Evolutionary conservation across 2,888 invertebrate species (phyloP).

Genomic region (Sylvicola fuscatus): DNA sequence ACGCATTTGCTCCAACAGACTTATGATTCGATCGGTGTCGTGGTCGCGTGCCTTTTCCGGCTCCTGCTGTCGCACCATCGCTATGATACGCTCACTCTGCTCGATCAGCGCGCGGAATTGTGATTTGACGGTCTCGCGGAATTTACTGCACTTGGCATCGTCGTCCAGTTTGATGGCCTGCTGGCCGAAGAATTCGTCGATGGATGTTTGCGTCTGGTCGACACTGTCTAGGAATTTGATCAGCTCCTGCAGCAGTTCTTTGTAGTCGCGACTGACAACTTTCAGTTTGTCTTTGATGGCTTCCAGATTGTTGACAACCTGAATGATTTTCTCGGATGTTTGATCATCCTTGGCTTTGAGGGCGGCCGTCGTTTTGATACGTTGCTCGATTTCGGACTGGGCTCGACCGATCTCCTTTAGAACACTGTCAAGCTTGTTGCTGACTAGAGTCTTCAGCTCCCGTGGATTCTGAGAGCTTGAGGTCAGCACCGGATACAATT

Average conservation of each 20-base stretch:
- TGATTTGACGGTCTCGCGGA: constrained; percentile 38
- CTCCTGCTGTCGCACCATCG: constrained; percentile 48
- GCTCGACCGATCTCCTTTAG: constrained; percentile 39
- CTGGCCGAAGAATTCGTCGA: constrained; percentile 32
- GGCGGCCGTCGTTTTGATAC: constrained; percentile 42
- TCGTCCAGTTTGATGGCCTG: constrained; percentile 2
- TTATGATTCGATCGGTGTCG: constrained; percentile 46
- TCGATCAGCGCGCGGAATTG: constrained; percentile 40
- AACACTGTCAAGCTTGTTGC: constrained; percentile 32
- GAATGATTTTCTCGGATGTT: constrained; percentile 30
- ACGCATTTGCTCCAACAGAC: constrained; percentile 36
- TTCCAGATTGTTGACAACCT: constrained; percentile 40
- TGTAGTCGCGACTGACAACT: constrained; percentile 47
- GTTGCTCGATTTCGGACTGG: constrained; percentile 42
- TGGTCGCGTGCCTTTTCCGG: constrained; percentile 41
- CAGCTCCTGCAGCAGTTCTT: constrained; percentile 44
- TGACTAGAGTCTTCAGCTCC: constrained; percentile 32
- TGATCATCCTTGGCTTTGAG: constrained; percentile 36
- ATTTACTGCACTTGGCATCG: no score
- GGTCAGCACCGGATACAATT: constrained; percentile 54
- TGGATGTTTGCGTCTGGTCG: constrained; percentile 35
- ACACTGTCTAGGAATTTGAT: constrained; percentile 49
- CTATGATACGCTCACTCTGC: constrained; percentile 45
- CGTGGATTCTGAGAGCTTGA: constrained; percentile 35
- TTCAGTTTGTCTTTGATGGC: constrained; percentile 44